phyloP scores from a whole-genome alignment of 1,140 invertebrate species.

The Anagrus nilaparvatae region DNA sequence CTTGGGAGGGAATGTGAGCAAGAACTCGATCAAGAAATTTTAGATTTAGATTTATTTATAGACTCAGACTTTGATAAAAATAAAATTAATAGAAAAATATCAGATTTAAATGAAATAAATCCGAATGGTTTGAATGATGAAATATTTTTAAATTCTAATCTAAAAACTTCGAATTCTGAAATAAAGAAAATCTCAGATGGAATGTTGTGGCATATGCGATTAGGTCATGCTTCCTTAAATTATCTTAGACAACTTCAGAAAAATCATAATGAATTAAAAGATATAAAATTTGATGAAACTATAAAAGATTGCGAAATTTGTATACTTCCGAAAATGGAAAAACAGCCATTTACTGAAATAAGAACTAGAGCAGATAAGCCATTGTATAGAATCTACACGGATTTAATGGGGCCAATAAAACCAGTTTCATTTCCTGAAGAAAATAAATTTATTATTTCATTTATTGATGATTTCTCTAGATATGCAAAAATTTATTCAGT shows the following conservation, averaged over 20 bases:
- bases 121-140: too few species aligned
- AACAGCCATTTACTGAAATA: slow-evolving; percentile 14
- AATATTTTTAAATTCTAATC: too few species aligned
- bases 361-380: slow-evolving; percentile 13
- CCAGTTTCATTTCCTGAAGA: slow-evolving; percentile 11
- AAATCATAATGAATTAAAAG: slow-evolving; percentile 7
- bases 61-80: too few species aligned
- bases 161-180: too few species aligned
- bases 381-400: slow-evolving; percentile 14
- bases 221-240: slow-evolving; percentile 10
- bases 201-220: slow-evolving; percentile 7
- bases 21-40: too few species aligned
- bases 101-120: too few species aligned
- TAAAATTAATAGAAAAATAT: too few species aligned
- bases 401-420: slow-evolving; percentile 15
- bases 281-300: slow-evolving; percentile 5
- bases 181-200: neutral
- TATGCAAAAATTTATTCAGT: too few species aligned
- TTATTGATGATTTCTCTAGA: too few species aligned
- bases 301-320: slow-evolving; percentile 16
- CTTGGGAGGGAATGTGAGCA: too few species aligned
- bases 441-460: slow-evolving; percentile 11
- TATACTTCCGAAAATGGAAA: slow-evolving; percentile 17
- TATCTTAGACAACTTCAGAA: slow-evolving; percentile 10
- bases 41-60: too few species aligned